Percentiles rank a stretch among this genome's conserved stretches.
Evolutionary conservation across 2,797 vertebrate species (phyloP).

Genomic region (Lates japonicus): DNA sequence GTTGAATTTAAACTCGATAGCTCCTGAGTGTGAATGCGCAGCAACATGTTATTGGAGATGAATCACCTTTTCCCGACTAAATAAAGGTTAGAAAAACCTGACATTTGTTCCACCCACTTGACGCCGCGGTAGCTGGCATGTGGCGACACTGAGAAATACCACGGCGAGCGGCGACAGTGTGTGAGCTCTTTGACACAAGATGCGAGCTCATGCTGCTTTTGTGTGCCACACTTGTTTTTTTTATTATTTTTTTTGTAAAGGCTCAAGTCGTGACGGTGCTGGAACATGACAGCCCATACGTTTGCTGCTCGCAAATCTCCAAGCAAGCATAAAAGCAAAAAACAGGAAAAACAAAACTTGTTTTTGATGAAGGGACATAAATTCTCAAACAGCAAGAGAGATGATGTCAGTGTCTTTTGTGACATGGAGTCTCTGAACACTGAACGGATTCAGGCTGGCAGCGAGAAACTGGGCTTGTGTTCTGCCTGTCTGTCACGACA

Average conservation of each 20-base stretch:
- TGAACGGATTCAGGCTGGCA: slow-evolving; percentile 36
- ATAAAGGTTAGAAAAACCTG: slow-evolving; percentile 66
- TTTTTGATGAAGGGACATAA: neutral
- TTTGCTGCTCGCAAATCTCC: slow-evolving; percentile 20
- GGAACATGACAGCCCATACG: slow-evolving; percentile 34
- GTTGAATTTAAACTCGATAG: neutral
- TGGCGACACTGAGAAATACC: slow-evolving; percentile 65
- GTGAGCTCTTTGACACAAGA: slow-evolving; percentile 56
- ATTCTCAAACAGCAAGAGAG: slow-evolving; percentile 29
- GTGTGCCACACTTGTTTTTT: slow-evolving; percentile 1
- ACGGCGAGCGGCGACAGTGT: slow-evolving; percentile 19
- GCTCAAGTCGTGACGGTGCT: slow-evolving; percentile 18
- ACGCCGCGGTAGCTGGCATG: slow-evolving; percentile 48
- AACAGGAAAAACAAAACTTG: neutral
- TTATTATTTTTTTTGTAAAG: slow-evolving; percentile 2
- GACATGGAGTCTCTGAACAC: slow-evolving; percentile 32
- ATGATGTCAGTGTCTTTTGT: slow-evolving; percentile 28
- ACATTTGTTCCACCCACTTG: slow-evolving; percentile 66
- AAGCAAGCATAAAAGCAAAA: neutral
- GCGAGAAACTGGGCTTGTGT: slow-evolving; percentile 35
- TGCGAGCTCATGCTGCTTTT: slow-evolving; percentile 22
- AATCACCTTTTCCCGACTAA: slow-evolving; percentile 42
- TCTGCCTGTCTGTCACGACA: slow-evolving; percentile 38
- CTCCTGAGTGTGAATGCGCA: neutral
- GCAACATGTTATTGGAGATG: slow-evolving; percentile 29